Base-by-base conservation (phyloP, 2,797 vertebrate species). In the Microctenopoma stevenorrisi region DNA sequence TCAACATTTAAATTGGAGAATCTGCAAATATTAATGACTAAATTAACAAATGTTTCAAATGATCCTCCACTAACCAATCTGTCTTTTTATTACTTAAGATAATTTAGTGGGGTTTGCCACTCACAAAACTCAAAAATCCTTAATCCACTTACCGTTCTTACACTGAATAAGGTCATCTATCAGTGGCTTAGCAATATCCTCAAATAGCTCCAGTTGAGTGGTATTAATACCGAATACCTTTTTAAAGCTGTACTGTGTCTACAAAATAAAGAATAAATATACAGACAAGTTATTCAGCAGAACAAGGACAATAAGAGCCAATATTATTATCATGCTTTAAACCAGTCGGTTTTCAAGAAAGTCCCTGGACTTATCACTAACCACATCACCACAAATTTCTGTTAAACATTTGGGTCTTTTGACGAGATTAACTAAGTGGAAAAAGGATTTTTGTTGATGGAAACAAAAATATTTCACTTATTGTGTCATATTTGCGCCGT, bases 231-330 rank as follows among this genome's bases (percentile, higher is more conserved):
- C 96, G 91, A 99, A 99, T 0, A 99, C 96, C 77, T 95, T 96
- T 84, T 98, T 99, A 84, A 98, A 99, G 0, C 96, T 96, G 89
- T 98, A 98, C 67, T 99, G 98, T 0, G 93, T 98, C 98, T 99
- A 47, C 80, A 53, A 62, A 26, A 66, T 8, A 73, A 42, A 55
- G 0, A 58, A 42, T 69, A 0, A 62, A 56, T 1, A 72, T 0
- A 47, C 0, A 60, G 16, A 7, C 38, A 1, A 37, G 30, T 14
- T 4, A 18, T 35, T 58, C 0, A 37, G 40, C 8, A 64, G 4
- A 16, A 1, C 40, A 40, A 11, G 37, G 2, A 38, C 37, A 38
- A 12, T 38, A 38, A 38, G 0, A 42, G 4, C 1, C 2, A 43
- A n/a, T 15, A 25, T 33, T 3, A 44, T 10, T 4, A 43, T 8